A percentile compares a stretch with the other conserved stretches of the same genome.
These are phyloP conservation scores for Acleris sparsana DNA, from an alignment of 2,888 invertebrate genomes.

Conservation along the genomic window DNA sequence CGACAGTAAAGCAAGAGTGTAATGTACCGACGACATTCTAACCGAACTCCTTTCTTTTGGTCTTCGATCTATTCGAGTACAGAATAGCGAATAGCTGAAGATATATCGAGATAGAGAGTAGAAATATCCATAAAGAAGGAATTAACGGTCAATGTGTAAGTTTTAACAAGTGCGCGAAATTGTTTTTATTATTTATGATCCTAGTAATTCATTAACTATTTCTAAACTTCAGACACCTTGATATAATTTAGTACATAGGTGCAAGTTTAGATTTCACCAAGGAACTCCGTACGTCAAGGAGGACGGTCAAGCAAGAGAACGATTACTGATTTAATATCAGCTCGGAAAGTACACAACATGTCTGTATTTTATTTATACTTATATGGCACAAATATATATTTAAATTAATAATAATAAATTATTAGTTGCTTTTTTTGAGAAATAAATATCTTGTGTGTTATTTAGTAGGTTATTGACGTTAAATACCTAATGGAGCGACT, in stretches of 20 bases:
- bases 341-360: slow-evolving; percentile 2
- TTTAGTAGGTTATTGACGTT: slow-evolving; percentile 15
- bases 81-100: slow-evolving; percentile 74
- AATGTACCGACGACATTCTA: slow-evolving; percentile 60
- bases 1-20: slow-evolving; percentile 40
- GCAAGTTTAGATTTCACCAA: slow-evolving; percentile 49
- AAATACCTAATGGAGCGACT: slow-evolving; percentile 1
- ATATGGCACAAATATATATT: too few relatives aligned
- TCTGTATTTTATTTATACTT: too few relatives aligned
- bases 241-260: slow-evolving; percentile 67
- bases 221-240: slow-evolving; percentile 74
- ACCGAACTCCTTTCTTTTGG: slow-evolving; percentile 73
- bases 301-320: slow-evolving; percentile 1
- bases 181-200: slow-evolving; percentile 75
- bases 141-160: slow-evolving; percentile 80
- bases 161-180: slow-evolving; percentile 82
- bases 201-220: slow-evolving; percentile 81
- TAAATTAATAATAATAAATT: too few relatives aligned
- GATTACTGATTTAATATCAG: slow-evolving; percentile 8
- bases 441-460: slow-evolving; percentile 49
- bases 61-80: slow-evolving; percentile 75
- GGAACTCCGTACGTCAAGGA: slow-evolving; percentile 8
- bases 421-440: background rate
- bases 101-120: slow-evolving; percentile 67
- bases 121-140: slow-evolving; percentile 75